A percentile compares a stretch with the other conserved stretches of the same genome.
Evolutionary conservation across 2,888 invertebrate genomes (phyloP).

Genomic region (Hoplodrina ambigua): DNA sequence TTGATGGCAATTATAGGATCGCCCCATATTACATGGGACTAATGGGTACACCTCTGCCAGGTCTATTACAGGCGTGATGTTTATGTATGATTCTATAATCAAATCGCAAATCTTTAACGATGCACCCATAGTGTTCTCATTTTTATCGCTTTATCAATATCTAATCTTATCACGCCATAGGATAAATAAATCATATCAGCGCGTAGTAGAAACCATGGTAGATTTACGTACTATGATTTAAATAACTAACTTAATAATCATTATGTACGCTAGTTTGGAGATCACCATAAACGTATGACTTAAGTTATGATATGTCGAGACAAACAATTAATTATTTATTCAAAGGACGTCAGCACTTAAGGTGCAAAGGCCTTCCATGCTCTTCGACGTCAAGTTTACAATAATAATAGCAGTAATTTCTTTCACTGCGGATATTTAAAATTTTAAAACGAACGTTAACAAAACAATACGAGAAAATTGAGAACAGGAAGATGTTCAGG

Average conservation of each 20-base stretch:
- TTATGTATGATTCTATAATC: not conserved
- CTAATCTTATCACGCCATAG: conserved; percentile 35
- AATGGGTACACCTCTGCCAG: too few species aligned
- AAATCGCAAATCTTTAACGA: conserved; percentile 10
- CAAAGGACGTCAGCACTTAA: conserved; percentile 47
- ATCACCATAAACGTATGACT: conserved; percentile 31
- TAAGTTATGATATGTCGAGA: conserved; percentile 21
- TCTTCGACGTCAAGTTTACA: conserved; percentile 23
- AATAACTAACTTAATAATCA: conserved; percentile 18
- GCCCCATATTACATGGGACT: too few species aligned
- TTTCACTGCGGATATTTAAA: conserved; percentile 4
- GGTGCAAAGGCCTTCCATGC: conserved; percentile 34
- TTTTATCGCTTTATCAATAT: conserved; percentile 27
- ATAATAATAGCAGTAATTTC: conserved; percentile 7
- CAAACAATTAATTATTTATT: conserved; percentile 58
- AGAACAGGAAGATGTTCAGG: not conserved
- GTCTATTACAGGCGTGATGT: too few species aligned
- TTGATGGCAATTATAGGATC: too few species aligned
- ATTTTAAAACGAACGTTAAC: not conserved
- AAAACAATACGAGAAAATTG: not conserved
- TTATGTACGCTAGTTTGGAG: conserved; percentile 14
- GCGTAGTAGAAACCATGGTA: not conserved
- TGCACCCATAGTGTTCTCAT: conserved; percentile 10
- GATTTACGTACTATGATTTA: conserved; percentile 22
- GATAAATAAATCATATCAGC: conserved; percentile 17